Conservation (phyloP, 2,113 vertebrate genomes). For the Paralichthys olivaceus region DNA sequence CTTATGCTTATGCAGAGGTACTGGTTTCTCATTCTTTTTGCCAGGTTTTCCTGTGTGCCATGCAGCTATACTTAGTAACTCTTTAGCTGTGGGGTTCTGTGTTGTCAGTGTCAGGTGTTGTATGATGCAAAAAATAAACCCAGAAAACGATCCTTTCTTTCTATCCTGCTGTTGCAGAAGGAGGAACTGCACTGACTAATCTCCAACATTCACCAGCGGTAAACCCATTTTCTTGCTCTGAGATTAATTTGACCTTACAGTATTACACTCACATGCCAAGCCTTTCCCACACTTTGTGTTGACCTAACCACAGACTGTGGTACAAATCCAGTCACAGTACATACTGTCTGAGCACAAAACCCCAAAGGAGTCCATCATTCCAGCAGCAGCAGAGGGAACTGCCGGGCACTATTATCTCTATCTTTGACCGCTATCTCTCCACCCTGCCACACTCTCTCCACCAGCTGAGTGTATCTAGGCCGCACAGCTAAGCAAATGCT, state of each 20-base stretch:
- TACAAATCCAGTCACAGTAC: conserved; percentile 46
- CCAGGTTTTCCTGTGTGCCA: no score
- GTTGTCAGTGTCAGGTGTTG: not conserved
- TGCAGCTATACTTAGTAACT: no score
- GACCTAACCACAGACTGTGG: conserved; percentile 25
- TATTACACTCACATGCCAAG: conserved; percentile 36
- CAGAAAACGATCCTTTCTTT: not conserved
- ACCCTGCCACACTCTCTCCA: conserved; percentile 32
- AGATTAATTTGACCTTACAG: conserved; percentile 53
- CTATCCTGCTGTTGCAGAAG: no score
- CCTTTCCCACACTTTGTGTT: conserved; percentile 57
- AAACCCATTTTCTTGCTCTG: conserved; percentile 13
- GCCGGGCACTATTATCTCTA: conserved; percentile 52
- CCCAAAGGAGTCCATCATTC: conserved; percentile 62
- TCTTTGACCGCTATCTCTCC: conserved; percentile 58
- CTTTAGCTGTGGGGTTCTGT: no score
- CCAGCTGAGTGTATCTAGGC: conserved; percentile 55
- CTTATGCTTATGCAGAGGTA: no score
- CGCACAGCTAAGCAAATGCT: conserved; percentile 37
- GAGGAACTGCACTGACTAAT: no score
- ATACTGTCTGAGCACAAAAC: conserved; percentile 42
- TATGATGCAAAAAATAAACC: not conserved
- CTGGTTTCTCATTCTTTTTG: no score
- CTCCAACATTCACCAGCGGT: no score
- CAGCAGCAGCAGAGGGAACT: conserved; percentile 55